Evolutionary conservation across 92 coral and sea anemone species (phyloP), one percentile per base, ranked within the genome.

Genomic region (Isaurus tuberculatus): DNA sequence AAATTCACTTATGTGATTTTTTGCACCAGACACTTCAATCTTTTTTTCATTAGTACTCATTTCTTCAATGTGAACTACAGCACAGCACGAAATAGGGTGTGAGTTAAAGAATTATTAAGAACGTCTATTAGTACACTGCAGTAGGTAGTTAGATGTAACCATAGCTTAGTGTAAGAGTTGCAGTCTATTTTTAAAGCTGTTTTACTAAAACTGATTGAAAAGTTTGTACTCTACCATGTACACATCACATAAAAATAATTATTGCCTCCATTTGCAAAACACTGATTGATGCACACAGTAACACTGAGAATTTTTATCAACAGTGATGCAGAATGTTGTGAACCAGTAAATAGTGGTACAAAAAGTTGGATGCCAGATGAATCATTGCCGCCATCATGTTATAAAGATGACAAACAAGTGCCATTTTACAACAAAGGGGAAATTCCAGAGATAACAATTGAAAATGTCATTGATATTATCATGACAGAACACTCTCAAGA

Each of bases 401-500:
- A 79, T 81, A 89, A 79, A 72, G 64, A 75, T 57, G 83, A 89
- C 53, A 29, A 51, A 49, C 42, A 65, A 85, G 72, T 83, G 70
- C 86, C 88, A 70, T 84, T 79, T 72, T 89, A 68, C 82, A 75
- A 37, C 77, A 86, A 72, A 89, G 89, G 92, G 32, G 80, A 80
- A 23, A 57, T 23, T 53, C 73, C 89, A 40, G 89, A 89, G 40
- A 89, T 89, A 22, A 78, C 89, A 65, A 70, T 87, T n/a, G 83
- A 87, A 28, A 72, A 87, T 42, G 71, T 65, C 81, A 81, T 87
- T 26, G 75, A 71, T 81, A 87, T 87, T 80, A 63, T 87, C 58
- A 55, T 80, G 69, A 70, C 72, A 53, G 90, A 87, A 48, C 90
- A 87, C 58, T 25, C 81, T 40, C 51, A 46, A 57, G 75, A 55